These are phyloP conservation scores for Aphaenogaster floridana DNA, from an alignment of 1,140 invertebrate species.

Conservation along the genomic window DNA sequence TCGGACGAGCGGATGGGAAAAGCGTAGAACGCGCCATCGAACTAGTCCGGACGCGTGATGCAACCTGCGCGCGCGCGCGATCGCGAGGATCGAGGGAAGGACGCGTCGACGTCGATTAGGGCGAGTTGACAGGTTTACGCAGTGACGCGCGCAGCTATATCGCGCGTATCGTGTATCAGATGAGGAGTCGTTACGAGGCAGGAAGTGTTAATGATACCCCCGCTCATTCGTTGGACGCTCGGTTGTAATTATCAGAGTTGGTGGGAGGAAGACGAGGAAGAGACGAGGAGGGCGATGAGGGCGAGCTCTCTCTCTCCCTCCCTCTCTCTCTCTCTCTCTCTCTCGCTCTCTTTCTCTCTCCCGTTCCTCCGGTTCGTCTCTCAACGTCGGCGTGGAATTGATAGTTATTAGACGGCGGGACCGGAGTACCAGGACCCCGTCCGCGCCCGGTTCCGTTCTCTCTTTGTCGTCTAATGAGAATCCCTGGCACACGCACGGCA, in stretches of 20 bases:
- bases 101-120: conserved; percentile 75
- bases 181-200: conserved; percentile 85
- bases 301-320: conserved; percentile 35
- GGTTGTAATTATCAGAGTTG: conserved; percentile 84
- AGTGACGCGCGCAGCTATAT: conserved; percentile 80
- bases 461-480: conserved; percentile 69
- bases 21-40: neutral
- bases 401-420: conserved; percentile 62
- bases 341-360: neutral
- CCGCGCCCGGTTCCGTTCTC: conserved; percentile 26
- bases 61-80: neutral
- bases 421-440: neutral
- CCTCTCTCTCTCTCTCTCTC: neutral
- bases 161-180: conserved; percentile 80
- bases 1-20: neutral
- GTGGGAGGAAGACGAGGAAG: conserved; percentile 66
- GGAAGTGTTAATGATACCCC: conserved; percentile 87
- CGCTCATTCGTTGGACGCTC: conserved; percentile 85
- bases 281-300: conserved; percentile 42
- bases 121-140: conserved; percentile 83
- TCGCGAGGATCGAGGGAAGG: conserved; percentile 32
- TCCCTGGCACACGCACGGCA: conserved; percentile 62
- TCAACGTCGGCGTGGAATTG: conserved; percentile 63
- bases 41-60: neutral
- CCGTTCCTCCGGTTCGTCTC: conserved; percentile 16